phyloP scores from a whole-genome alignment of 53 echinoderm and acorn worm species.

The Hippasteria phrygiana region DNA sequence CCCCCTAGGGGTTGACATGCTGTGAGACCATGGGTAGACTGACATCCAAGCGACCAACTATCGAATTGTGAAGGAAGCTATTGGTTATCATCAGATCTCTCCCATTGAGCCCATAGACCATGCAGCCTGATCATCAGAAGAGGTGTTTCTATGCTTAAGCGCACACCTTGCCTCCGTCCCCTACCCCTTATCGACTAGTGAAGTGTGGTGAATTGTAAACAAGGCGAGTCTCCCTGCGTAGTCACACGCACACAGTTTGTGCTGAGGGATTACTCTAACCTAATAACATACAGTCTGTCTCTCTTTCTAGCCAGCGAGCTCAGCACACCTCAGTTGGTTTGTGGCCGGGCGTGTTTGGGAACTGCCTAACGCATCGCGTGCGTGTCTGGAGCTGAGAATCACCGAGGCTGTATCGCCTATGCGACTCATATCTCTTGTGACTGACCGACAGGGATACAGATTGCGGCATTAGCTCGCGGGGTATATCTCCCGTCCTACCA shows the following conservation, averaged over 20 bases:
- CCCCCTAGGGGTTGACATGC: constrained; percentile 56
- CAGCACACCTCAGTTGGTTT: constrained; percentile 39
- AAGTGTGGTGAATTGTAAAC: constrained; percentile 20
- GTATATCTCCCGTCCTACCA: not conserved
- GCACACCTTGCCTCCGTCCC: constrained; percentile 14
- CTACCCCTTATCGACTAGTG: not conserved
- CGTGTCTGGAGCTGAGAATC: not conserved
- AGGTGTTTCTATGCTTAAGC: constrained; percentile 18
- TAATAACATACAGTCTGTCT: constrained; percentile 45
- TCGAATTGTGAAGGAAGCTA: constrained; percentile 60
- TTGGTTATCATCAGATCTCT: constrained; percentile 57
- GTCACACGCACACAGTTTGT: constrained; percentile 1
- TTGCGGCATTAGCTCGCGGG: constrained; percentile 35
- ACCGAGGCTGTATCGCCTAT: not conserved
- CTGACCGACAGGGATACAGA: constrained; percentile 56
- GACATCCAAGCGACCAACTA: constrained; percentile 65
- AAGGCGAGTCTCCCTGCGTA: too few relatives aligned
- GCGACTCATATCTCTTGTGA: constrained; percentile 32
- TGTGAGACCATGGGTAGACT: too few relatives aligned
- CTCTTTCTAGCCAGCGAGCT: constrained; percentile 7
- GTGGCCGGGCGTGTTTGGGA: constrained; percentile 31
- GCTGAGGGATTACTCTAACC: constrained; percentile 59
- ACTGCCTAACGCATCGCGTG: constrained; percentile 41
- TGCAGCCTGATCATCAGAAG: constrained; percentile 1
- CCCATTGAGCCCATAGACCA: constrained; percentile 23